phyloP scores from a whole-genome alignment of 2,797 vertebrate genomes.

The Sebastes steindachneri region DNA sequence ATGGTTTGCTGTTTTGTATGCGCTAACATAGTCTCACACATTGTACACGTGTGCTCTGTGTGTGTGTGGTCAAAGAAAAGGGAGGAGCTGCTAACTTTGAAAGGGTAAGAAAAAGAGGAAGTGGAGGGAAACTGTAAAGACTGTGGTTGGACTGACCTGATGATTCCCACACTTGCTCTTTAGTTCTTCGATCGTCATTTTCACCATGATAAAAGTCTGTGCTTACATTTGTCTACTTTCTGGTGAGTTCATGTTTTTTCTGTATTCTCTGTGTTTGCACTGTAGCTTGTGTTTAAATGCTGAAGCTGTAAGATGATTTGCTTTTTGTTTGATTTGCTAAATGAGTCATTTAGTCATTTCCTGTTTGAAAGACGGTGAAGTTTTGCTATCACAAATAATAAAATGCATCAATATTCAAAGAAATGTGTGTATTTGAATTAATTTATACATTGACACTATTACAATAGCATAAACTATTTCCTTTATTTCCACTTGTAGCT shows the following conservation, averaged over 20 bases:
- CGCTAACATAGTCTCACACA: background rate
- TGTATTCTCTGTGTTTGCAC: background rate
- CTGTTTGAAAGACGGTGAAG: background rate
- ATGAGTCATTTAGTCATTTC: too few relatives aligned
- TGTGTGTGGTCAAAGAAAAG: background rate
- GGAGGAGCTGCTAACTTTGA: background rate
- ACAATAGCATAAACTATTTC: background rate
- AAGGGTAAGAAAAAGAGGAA: background rate
- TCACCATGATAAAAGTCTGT: background rate
- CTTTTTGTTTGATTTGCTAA: too few relatives aligned
- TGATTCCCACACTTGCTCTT: background rate
- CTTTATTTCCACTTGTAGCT: constrained; percentile 11
- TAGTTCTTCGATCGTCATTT: rapidly evolving
- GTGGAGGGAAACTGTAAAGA: too few relatives aligned
- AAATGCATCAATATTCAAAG: background rate
- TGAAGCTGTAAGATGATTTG: background rate
- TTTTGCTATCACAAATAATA: background rate
- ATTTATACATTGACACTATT: background rate
- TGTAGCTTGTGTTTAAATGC: background rate
- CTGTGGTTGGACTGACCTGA: background rate
- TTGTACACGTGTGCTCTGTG: too few relatives aligned
- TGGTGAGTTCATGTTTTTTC: background rate
- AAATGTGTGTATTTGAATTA: rapidly evolving
- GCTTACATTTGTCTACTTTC: background rate
- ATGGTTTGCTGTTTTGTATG: background rate